These are phyloP conservation scores for Thereva nobilitata DNA, from an alignment of 2,888 invertebrate genomes.

Conservation along the genomic window DNA sequence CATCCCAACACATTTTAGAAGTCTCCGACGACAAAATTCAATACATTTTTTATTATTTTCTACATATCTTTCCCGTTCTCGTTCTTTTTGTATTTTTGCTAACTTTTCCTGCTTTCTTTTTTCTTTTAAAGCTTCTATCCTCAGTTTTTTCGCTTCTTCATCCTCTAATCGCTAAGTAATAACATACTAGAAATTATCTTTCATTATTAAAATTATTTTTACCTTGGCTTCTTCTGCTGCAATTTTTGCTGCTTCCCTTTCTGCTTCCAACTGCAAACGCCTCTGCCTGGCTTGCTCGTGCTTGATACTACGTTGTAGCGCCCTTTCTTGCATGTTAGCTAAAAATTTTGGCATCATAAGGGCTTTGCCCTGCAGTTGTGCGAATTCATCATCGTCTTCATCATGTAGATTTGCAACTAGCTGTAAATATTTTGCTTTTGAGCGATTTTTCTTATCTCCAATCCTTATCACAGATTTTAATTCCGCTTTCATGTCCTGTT, in stretches of 20 bases:
- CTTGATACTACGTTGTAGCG: slow-evolving; percentile 64
- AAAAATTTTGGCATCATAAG: slow-evolving; percentile 67
- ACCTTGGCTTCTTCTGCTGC: slow-evolving; percentile 58
- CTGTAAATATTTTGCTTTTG: slow-evolving; percentile 59
- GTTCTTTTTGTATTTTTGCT: slow-evolving; percentile 65
- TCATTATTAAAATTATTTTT: slow-evolving; percentile 33
- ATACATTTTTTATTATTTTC: slow-evolving; percentile 58
- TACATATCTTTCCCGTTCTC: slow-evolving; percentile 58
- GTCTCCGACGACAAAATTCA: slow-evolving; percentile 55
- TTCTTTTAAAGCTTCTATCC: slow-evolving; percentile 65
- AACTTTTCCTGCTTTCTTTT: slow-evolving; percentile 65
- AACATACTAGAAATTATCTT: background rate
- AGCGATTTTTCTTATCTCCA: slow-evolving; percentile 62
- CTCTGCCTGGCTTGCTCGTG: slow-evolving; percentile 57
- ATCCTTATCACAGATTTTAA: slow-evolving; percentile 63
- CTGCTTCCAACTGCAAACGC: slow-evolving; percentile 53
- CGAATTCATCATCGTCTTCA: slow-evolving; percentile 51
- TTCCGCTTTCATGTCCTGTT: slow-evolving; percentile 63
- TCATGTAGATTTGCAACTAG: slow-evolving; percentile 54
- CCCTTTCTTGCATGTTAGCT: slow-evolving; percentile 73
- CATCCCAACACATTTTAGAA: slow-evolving; percentile 54
- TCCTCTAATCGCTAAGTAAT: slow-evolving; percentile 56
- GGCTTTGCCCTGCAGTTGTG: slow-evolving; percentile 52
- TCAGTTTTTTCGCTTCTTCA: slow-evolving; percentile 65
- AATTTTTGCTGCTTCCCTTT: slow-evolving; percentile 56